Evolutionary conservation across 2,797 vertebrate species (phyloP), one percentile per base, ranked within the genome.

Genomic region (Distichodus sexfasciatus): DNA sequence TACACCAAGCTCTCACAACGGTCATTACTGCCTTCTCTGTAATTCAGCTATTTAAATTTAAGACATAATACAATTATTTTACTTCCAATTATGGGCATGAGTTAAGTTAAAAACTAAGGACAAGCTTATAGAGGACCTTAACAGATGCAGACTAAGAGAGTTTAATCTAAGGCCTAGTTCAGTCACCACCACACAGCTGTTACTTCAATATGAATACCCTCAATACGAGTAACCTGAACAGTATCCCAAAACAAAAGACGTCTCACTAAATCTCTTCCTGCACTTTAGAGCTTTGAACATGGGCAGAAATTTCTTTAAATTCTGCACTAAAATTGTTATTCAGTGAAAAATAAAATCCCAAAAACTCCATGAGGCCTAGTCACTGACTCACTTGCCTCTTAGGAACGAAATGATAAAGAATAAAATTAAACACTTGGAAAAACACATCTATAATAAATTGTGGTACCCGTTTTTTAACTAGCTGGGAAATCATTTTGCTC

Each of bases 1-100:
- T 67, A 69, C 54, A 60, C 51, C 15, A 66, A 64, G 61, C 36
- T 21, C 57, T 76, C 69, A 76, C 65, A 75, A 62, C 66, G 59
- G 54, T 36, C 40, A 57, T 72, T 71, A 68, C 66, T 50, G 69
- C 66, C 69, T 70, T 75, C 66, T 62, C 43, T 23, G 35, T 68
- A 61, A 64, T 59, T 71, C 46, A 44, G 63, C 21, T 43, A 35
- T 64, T 58, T 31, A 59, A 46, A 72, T 63, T 54, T 43, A 67
- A 61, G 43, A 29, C 2, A 33, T 21, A 69, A 72, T 24, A 69
- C 60, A 61, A 6, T 29, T 35, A 4, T 53, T 66, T 26, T 54
- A 72, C 38, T 38, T 70, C 46, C 26, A 66, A 68, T 59, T 15
- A 31, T 60, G 60, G 62, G 62, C 46, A 23, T 57, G 21, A 51